Evolutionary conservation across 1,140 invertebrate species (phyloP), one percentile per base, ranked within the genome.

Genomic region (Amyelois transitella): DNA sequence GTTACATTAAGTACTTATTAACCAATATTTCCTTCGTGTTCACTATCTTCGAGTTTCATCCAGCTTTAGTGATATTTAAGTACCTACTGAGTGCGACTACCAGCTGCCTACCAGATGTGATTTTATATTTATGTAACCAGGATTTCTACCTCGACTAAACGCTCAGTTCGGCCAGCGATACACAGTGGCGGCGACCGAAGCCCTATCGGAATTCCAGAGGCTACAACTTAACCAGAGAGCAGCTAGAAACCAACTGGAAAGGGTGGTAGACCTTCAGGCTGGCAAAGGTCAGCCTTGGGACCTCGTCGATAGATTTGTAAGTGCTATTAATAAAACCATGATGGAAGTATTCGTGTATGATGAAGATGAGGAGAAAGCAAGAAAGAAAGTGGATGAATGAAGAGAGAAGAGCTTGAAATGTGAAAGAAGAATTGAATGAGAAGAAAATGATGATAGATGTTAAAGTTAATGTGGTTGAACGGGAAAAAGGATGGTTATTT

Each of bases 151-250:
- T 0, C 88, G 90, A 56, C 62, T 92, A 55, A 90, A 89, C 55
- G 90, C 84, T 1, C 86, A 90, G 67, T 90, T 90, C 52, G 93
- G 93, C 0, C 92, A 94, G 70, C 90, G 92, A 12, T 94, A 90
- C 75, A 90, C 90, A 6, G 91, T 93, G 3, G 82, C 90, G 6
- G 93, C 93, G 0, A 91, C 91, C 0, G 92, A 93, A 70, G 92
- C 91, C 1, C 80, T 94, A 6, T 92, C 92, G 0, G 89, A 93
- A 58, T 93, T 94, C 55, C 92, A 94, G 62, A 89, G 86, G 53
- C 66, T 90, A 8, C 91, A 93, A 74, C 66, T 91, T 28, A 85
- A 89, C 24, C 89, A 91, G 43, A 85, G 88, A 60, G 88, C 76
- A 43, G 91, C 86, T 28, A 82, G 82, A 18, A 89, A 90, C 69